A percentile compares a stretch with the other conserved stretches of the same genome.
These are phyloP conservation scores for Pyrocephalus nanus DNA, from an alignment of 2,797 vertebrate genomes.

Conservation along the genomic window DNA sequence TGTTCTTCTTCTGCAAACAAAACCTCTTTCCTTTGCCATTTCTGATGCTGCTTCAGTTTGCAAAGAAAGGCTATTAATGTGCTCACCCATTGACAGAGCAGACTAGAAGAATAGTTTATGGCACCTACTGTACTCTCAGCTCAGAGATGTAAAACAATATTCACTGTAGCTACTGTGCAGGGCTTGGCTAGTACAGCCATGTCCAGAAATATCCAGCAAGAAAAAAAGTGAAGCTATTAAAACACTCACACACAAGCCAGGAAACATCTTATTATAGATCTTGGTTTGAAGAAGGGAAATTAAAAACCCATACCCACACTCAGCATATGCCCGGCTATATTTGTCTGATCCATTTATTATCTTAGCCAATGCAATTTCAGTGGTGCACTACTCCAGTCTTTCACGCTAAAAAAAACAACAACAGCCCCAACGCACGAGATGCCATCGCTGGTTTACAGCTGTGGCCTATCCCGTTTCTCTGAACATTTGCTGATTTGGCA, in stretches of 20 bases:
- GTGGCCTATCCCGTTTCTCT: constrained; percentile 47
- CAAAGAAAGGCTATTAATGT: background rate
- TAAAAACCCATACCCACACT: constrained; percentile 51
- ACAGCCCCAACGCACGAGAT: background rate
- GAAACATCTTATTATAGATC: constrained; percentile 68
- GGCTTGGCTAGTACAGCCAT: constrained; percentile 21
- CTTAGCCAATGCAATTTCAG: background rate
- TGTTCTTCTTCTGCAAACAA: background rate
- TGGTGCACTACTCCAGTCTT: constrained; percentile 10
- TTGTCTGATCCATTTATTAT: constrained; percentile 48
- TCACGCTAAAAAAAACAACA: background rate
- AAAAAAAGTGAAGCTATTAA: constrained; percentile 23
- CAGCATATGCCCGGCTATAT: constrained; percentile 58
- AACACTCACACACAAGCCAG: constrained; percentile 41
- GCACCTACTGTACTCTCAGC: constrained; percentile 9
- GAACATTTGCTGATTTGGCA: constrained; percentile 57
- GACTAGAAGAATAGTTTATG: constrained; percentile 29
- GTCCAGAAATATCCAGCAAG: constrained; percentile 31
- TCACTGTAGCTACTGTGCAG: constrained; percentile 32
- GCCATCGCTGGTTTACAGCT: constrained; percentile 21
- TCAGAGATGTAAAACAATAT: constrained; percentile 47
- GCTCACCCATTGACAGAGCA: background rate
- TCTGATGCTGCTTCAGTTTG: background rate
- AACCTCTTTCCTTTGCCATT: background rate
- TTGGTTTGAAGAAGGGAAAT: constrained; percentile 55